Conservation (phyloP, 2,888 invertebrate species). For the Aporophyla lueneburgensis region DNA sequence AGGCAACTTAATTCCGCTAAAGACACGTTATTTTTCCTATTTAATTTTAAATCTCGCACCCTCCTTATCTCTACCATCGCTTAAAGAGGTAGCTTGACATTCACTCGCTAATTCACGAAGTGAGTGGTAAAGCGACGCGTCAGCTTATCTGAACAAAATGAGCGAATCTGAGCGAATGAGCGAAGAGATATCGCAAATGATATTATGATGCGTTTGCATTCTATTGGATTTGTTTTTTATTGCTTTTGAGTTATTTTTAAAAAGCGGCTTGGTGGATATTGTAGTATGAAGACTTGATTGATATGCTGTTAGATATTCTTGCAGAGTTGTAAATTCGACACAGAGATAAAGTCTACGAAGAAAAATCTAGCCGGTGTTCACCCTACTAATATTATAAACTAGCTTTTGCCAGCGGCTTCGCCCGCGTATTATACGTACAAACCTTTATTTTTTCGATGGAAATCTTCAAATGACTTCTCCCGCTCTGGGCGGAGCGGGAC, state of each 20-base stretch:
- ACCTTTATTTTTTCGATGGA: too few species aligned
- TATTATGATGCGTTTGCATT: constrained; percentile 40
- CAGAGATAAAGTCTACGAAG: too few species aligned
- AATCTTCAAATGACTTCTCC: too few species aligned
- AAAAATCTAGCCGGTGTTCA: neutral
- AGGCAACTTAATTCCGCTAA: neutral
- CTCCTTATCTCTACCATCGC: constrained; percentile 29
- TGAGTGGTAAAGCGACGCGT: constrained; percentile 31
- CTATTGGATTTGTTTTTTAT: constrained; percentile 32
- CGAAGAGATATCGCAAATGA: constrained; percentile 27
- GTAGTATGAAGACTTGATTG: neutral
- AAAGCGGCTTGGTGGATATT: neutral
- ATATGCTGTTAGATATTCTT: neutral
- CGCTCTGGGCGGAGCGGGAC: too few species aligned
- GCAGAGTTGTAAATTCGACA: neutral
- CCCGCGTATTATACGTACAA: too few species aligned
- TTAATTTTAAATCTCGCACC: constrained; percentile 4
- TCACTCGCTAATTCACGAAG: constrained; percentile 50
- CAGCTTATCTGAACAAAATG: constrained; percentile 30
- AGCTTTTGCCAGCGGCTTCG: too few species aligned
- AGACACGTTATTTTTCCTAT: constrained; percentile 1
- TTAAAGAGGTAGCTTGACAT: constrained; percentile 41
- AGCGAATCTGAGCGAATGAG: constrained; percentile 13
- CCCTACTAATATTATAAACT: too few species aligned
- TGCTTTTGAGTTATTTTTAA: neutral